These are phyloP conservation scores for Lophius piscatorius DNA, from an alignment of 2,113 vertebrate genomes.

Conservation along the genomic window DNA sequence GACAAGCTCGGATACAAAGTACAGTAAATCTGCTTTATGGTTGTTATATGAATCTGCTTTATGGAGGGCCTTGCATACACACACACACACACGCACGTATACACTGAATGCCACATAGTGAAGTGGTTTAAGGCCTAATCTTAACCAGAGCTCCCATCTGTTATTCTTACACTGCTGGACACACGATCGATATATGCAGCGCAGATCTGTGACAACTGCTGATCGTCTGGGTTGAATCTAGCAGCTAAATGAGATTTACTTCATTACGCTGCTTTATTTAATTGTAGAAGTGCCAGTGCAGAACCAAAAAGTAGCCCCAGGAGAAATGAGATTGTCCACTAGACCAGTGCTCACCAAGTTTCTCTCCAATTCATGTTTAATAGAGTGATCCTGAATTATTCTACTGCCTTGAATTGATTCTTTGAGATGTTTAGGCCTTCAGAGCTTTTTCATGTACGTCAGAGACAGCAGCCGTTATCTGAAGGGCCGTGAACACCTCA, in stretches of 20 bases:
- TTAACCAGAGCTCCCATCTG: slow-evolving; percentile 45
- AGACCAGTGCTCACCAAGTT: slow-evolving; percentile 17
- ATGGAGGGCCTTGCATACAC: slow-evolving; percentile 20
- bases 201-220: slow-evolving; percentile 53
- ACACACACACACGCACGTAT: slow-evolving; percentile 9
- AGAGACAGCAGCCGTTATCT: too few species aligned
- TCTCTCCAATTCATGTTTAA: slow-evolving; percentile 41
- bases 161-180: slow-evolving; percentile 49
- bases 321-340: too few species aligned
- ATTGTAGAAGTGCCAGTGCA: slow-evolving; percentile 34
- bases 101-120: background rate
- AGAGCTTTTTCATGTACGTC: background rate
- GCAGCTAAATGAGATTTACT: slow-evolving; percentile 63
- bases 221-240: slow-evolving; percentile 44
- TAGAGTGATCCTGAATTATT: slow-evolving; percentile 32
- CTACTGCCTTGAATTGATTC: slow-evolving; percentile 8
- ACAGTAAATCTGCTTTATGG: slow-evolving; percentile 57
- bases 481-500: too few species aligned
- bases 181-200: slow-evolving; percentile 54
- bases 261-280: slow-evolving; percentile 58
- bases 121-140: slow-evolving; percentile 43
- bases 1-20: slow-evolving; percentile 44
- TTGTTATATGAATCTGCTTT: slow-evolving; percentile 52
- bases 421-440: too few species aligned
- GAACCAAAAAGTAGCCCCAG: slow-evolving; percentile 41